Evolutionary conservation across 2,888 invertebrate genomes (phyloP).

Genomic region (Diachrysia chrysitis): DNA sequence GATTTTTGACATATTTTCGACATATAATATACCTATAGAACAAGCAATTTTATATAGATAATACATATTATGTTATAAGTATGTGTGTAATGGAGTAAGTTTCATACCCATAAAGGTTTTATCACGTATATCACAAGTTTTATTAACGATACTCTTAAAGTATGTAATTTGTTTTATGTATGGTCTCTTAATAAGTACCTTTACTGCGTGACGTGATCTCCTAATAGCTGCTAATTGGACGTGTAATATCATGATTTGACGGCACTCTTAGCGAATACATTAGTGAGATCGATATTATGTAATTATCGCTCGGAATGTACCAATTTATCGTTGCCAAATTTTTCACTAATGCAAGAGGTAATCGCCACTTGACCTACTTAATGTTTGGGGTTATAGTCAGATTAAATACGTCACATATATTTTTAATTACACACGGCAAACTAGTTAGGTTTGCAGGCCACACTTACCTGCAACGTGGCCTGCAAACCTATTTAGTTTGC

Average conservation of each 20-base stretch:
- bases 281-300: background rate
- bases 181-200: background rate
- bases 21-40: no score
- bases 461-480: no score
- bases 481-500: no score
- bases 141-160: background rate
- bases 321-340: background rate
- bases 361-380: no score
- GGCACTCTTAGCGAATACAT: background rate
- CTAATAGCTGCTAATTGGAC: background rate
- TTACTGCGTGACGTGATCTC: constrained; percentile 1
- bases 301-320: background rate
- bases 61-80: no score
- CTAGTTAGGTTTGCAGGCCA: no score
- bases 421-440: no score
- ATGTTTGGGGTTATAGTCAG: no score
- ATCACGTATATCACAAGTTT: background rate
- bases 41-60: no score
- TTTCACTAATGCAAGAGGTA: background rate
- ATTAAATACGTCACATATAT: no score
- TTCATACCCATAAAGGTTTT: constrained; percentile 1
- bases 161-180: background rate
- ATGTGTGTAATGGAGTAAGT: background rate
- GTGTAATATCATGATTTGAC: constrained; percentile 2
- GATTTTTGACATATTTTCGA: no score